Evolutionary conservation across 2,797 vertebrate genomes (phyloP), one percentile per base, ranked within the genome.

Genomic region (Vespertilio murinus): DNA sequence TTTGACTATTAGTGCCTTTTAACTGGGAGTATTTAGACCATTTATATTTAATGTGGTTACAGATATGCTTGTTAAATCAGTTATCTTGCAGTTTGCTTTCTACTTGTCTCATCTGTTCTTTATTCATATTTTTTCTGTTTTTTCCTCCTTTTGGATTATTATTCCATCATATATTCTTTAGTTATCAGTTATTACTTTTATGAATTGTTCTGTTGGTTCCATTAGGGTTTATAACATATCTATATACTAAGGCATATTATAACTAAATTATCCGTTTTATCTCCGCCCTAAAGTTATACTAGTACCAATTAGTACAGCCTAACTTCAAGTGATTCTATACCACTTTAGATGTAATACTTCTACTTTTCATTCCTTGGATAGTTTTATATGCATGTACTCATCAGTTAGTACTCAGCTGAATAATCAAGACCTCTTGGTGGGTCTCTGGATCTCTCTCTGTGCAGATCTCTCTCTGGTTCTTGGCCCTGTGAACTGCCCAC

Each of bases 51-150:
- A 33, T 0, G 52, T 67, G 0, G 95, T 97, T 0, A 97, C 2
- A 0, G 92, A 69, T 8, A 97, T 25, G 7, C 30, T 70, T 0
- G 69, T 0, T 97, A 98, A 0, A 93, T 93, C 0, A 97, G 10
- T 0, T 8, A 7, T 73, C 8, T 52, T 38, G 14, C 35, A 38
- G 0, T 73, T 18, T 56, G 6, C 23, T 42, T 80, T 59, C 16
- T 3, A 2, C 67, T 38, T 35, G 17, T 69, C 16, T 28, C 67
- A 22, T 92, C 54, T 88, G 5, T 18, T 69, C 28, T 67, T 49
- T 83, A 4, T 47, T 52, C 30, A 20, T n/a, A 67, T 45, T 54
- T 52, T 25, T 49, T 52, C n/a, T 14, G 17, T 75, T 65, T 59
- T 33, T 70, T 42, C 42, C 25, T 56, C 20, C 33, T 33, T 65